Evolutionary conservation across 2,797 vertebrate species (phyloP).

Genomic region (Pangasius mekongensis): DNA sequence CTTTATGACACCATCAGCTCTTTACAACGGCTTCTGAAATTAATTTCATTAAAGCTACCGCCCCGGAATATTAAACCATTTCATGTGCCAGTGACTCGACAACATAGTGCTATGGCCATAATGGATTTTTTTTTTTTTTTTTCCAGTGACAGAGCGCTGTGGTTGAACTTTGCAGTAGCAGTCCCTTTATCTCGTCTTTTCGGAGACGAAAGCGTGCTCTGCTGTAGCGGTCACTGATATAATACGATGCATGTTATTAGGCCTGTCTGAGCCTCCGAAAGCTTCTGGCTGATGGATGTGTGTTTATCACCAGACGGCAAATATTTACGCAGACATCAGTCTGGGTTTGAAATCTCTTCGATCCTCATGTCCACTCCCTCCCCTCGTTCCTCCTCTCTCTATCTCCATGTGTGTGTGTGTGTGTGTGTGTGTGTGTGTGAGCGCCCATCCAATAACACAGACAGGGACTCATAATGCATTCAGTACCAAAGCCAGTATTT

Average conservation of each 20-base stretch:
- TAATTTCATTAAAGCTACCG: conserved; percentile 95
- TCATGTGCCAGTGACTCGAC: conserved; percentile 86
- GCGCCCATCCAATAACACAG: conserved; percentile 15
- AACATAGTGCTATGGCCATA: conserved; percentile 61
- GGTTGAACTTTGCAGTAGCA: neutral
- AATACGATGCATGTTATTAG: conserved; percentile 41
- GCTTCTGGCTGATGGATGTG: conserved; percentile 67
- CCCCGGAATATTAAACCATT: conserved; percentile 81
- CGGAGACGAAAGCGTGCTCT: neutral
- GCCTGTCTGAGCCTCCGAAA: conserved; percentile 49
- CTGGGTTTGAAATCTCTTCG: conserved; percentile 68
- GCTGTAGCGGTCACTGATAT: conserved; percentile 6
- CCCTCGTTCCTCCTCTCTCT: neutral
- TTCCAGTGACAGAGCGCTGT: neutral
- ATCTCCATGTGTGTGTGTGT: neutral
- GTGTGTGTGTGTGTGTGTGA: neutral
- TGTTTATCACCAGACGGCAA: conserved; percentile 74
- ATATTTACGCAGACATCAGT: conserved; percentile 75
- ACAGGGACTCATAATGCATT: conserved; percentile 25
- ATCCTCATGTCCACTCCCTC: conserved; percentile 32
- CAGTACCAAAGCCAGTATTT: conserved; percentile 33
- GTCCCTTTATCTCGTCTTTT: neutral
- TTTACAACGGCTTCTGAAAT: conserved; percentile 89
- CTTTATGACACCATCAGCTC: conserved; percentile 91
- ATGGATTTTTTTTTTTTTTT: neutral